Percentiles rank a stretch among this genome's conserved stretches.
Conservation (phyloP, 2,113 vertebrate species). For the Lepidothrix coronata region DNA sequence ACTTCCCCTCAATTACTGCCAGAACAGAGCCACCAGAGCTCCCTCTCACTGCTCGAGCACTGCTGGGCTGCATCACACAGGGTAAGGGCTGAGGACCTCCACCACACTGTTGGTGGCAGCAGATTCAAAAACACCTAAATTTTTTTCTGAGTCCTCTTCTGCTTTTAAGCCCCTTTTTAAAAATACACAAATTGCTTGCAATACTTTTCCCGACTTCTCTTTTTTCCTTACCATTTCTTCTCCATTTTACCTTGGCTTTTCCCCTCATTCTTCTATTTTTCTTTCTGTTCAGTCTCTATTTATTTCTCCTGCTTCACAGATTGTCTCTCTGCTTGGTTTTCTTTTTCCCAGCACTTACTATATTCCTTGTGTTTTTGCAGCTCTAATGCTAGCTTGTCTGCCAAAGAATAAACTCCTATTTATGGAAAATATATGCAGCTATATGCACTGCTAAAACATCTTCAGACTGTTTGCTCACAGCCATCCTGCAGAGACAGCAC, state of each 20-base stretch:
- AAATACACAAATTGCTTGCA: not conserved
- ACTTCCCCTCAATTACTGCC: not conserved
- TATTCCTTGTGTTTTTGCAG: constrained; percentile 36
- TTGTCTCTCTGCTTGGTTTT: constrained; percentile 57
- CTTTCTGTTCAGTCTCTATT: constrained; percentile 36
- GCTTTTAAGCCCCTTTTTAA: not conserved
- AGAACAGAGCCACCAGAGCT: not conserved
- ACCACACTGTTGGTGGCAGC: not conserved
- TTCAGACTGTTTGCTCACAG: constrained; percentile 67
- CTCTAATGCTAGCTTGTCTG: constrained; percentile 54
- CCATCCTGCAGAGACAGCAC: constrained; percentile 25
- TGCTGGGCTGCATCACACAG: not conserved
- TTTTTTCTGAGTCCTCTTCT: not conserved
- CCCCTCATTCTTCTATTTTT: not conserved
- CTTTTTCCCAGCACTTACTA: constrained; percentile 34
- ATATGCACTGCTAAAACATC: constrained; percentile 52
- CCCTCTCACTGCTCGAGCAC: not conserved
- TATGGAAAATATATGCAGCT: constrained; percentile 65
- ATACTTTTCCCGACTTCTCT: not conserved
- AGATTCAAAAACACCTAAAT: not conserved
- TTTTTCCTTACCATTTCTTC: not conserved
- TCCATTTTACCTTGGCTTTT: not conserved
- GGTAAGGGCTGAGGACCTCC: not conserved
- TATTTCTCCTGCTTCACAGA: constrained; percentile 46
- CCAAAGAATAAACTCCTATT: constrained; percentile 67